phyloP scores from a whole-genome alignment of 1,140 invertebrate species.

The Zophobas atratus region DNA sequence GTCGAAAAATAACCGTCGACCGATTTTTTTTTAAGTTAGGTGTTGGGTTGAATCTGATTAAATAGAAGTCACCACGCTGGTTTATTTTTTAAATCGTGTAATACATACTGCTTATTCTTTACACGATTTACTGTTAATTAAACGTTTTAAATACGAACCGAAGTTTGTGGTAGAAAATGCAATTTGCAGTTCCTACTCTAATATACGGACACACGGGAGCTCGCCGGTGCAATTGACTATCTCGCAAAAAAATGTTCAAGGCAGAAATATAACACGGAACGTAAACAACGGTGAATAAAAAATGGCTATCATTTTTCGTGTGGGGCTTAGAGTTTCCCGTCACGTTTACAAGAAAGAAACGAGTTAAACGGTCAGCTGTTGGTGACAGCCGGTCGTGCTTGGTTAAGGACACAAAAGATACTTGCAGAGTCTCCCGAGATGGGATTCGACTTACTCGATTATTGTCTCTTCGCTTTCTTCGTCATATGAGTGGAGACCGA shows the following conservation, averaged over 20 bases:
- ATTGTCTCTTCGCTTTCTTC: conserved; percentile 29
- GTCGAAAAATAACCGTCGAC: too few species aligned
- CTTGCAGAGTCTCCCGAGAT: conserved; percentile 30
- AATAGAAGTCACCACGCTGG: too few species aligned
- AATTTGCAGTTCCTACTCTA: background rate
- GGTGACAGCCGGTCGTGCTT: conserved; percentile 56
- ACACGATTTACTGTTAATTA: too few species aligned
- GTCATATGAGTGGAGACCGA: background rate
- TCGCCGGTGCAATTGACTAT: conserved; percentile 26
- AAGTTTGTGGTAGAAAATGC: background rate
- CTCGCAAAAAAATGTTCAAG: conserved; percentile 28
- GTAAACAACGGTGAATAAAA: conserved; percentile 57
- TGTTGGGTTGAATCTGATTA: too few species aligned
- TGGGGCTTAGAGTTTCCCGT: conserved; percentile 54
- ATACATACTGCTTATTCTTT: too few species aligned
- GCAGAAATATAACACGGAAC: conserved; percentile 51
- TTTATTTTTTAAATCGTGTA: too few species aligned
- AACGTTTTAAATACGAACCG: background rate
- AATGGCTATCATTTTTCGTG: conserved; percentile 56
- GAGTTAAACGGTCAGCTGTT: conserved; percentile 58
- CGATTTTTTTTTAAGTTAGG: too few species aligned
- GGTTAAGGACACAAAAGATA: conserved; percentile 54
- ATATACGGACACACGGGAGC: conserved; percentile 2
- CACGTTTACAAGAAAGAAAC: conserved; percentile 56
- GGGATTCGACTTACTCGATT: conserved; percentile 32